These are phyloP conservation scores for Mystacornis crossleyi DNA, from an alignment of 2,113 vertebrate genomes.

Conservation along the genomic window DNA sequence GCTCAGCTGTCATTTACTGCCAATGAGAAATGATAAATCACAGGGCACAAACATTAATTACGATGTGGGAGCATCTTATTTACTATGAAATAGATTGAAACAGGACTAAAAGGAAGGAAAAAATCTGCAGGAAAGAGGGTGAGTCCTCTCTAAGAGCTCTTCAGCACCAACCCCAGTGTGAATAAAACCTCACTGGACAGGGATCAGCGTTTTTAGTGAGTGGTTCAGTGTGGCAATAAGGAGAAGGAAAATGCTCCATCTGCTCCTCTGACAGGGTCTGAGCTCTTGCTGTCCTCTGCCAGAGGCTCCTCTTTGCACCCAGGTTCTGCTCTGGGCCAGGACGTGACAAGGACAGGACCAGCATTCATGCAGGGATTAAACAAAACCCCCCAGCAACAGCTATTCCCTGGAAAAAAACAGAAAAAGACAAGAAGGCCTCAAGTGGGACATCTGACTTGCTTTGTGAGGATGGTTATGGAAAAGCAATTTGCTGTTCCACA, in stretches of 20 bases:
- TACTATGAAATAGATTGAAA: not conserved
- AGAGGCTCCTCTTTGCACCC: not conserved
- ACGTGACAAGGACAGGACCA: not conserved
- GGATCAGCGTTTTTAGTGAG: not conserved
- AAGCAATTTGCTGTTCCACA: constrained; percentile 1
- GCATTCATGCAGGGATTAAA: not conserved
- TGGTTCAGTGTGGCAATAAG: not conserved
- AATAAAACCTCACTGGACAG: not conserved
- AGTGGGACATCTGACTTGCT: not conserved
- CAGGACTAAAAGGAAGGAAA: not conserved
- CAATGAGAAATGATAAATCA: not conserved
- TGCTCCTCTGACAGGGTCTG: not conserved
- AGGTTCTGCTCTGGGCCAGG: not conserved
- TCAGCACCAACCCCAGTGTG: not conserved
- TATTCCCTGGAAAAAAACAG: not conserved
- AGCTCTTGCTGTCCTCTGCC: not conserved
- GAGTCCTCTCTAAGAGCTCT: too few relatives aligned
- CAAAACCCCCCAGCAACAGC: not conserved
- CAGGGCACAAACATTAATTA: not conserved
- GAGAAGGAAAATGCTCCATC: not conserved
- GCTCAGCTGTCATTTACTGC: not conserved
- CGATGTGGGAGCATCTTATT: not conserved
- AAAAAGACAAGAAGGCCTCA: not conserved
- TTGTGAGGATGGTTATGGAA: not conserved
- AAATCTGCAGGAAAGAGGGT: not conserved